A percentile compares a stretch with the other conserved stretches of the same genome.
Conservation (phyloP, 1,140 invertebrate genomes). For the Bradysia coprophila region DNA sequence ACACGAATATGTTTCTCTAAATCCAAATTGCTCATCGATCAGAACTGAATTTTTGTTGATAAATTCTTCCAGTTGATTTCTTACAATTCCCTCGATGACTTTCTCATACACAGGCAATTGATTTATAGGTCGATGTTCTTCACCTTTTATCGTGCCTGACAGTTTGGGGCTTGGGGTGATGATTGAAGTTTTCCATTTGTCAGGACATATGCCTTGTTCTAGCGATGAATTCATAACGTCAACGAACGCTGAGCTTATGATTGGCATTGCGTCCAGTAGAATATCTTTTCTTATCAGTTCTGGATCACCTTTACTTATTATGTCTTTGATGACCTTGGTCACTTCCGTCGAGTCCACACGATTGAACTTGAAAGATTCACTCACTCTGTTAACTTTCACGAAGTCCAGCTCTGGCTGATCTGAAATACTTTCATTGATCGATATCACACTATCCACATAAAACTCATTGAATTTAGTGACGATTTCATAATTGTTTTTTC, state of each 20-base stretch:
- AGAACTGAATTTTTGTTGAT: slow-evolving; percentile 9
- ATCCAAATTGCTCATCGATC: slow-evolving; percentile 9
- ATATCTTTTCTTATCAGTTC: slow-evolving; percentile 4
- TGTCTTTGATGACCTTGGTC: too few species aligned
- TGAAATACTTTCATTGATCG: too few species aligned
- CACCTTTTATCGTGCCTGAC: slow-evolving; percentile 4
- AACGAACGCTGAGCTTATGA: neutral
- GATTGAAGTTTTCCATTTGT: slow-evolving; percentile 6
- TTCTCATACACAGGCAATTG: slow-evolving; percentile 11
- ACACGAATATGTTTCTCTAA: slow-evolving; percentile 9
- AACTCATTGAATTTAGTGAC: too few species aligned
- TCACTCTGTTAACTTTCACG: too few species aligned
- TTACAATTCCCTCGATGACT: slow-evolving; percentile 11
- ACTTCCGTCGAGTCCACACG: too few species aligned
- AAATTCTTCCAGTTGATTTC: slow-evolving; percentile 8
- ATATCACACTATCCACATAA: too few species aligned
- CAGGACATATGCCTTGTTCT: slow-evolving; percentile 1
- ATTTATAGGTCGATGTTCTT: slow-evolving; percentile 11
- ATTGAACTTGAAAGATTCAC: too few species aligned
- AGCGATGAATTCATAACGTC: slow-evolving; percentile 3
- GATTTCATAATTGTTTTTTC: too few species aligned
- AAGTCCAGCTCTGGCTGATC: too few species aligned
- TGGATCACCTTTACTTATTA: slow-evolving; percentile 3
- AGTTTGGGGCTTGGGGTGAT: slow-evolving; percentile 10
- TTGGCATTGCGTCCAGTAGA: neutral